A percentile compares a stretch with the other conserved stretches of the same genome.
phyloP scores from a whole-genome alignment of 2,113 vertebrate genomes.

The Nipponia nippon region DNA sequence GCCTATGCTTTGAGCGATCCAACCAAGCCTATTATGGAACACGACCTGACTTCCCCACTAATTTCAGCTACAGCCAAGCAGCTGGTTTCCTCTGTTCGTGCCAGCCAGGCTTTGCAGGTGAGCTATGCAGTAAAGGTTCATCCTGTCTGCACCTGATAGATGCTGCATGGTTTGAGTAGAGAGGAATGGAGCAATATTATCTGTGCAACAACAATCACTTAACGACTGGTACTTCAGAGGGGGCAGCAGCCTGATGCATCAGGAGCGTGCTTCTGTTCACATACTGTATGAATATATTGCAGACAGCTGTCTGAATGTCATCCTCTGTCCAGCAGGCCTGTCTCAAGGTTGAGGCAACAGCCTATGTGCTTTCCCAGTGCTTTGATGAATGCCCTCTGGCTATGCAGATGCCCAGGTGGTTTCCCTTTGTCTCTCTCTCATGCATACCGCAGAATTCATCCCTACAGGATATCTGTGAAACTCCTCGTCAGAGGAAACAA shows the following conservation, averaged over 20 bases:
- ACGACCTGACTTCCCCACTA: constrained; percentile 61
- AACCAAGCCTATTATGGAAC: constrained; percentile 70
- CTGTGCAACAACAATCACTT: neutral
- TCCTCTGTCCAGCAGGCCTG: neutral
- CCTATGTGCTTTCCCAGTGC: neutral
- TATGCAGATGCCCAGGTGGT: neutral
- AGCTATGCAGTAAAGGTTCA: neutral
- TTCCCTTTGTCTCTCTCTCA: neutral
- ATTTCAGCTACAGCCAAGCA: constrained; percentile 80
- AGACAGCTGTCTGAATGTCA: neutral
- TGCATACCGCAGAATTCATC: neutral
- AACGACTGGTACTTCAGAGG: neutral
- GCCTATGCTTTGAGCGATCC: constrained; percentile 83
- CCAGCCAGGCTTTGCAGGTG: constrained; percentile 84
- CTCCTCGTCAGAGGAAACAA: neutral
- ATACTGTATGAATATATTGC: neutral
- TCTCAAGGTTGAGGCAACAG: neutral
- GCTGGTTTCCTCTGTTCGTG: constrained; percentile 88
- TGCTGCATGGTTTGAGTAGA: neutral
- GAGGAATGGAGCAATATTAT: neutral
- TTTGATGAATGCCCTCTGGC: neutral
- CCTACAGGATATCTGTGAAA: neutral
- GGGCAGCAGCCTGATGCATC: neutral
- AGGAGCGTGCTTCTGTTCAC: neutral
- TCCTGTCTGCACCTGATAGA: neutral